phyloP scores from a whole-genome alignment of 2,888 invertebrate genomes.

The Nephrotoma flavescens region DNA sequence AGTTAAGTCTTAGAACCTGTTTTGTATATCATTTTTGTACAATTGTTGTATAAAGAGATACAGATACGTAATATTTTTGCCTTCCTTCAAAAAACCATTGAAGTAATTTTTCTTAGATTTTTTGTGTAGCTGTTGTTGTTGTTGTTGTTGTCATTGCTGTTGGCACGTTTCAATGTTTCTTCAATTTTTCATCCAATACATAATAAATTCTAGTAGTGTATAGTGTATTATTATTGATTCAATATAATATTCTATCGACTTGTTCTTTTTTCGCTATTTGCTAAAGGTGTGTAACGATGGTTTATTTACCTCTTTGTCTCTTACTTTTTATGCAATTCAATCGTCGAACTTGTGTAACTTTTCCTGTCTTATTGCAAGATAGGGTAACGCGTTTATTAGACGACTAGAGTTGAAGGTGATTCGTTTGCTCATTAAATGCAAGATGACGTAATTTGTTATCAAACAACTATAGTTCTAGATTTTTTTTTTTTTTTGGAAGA shows the following conservation, averaged over 20 bases:
- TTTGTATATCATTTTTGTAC: not conserved
- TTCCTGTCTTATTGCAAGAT: not conserved
- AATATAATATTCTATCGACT: not conserved
- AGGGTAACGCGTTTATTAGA: not conserved
- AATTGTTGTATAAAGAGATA: not conserved
- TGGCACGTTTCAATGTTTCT: not conserved
- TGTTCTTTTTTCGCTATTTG: not conserved
- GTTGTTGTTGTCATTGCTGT: not conserved
- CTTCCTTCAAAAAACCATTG: not conserved
- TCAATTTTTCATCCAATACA: not conserved
- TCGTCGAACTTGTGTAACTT: not conserved
- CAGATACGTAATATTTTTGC: not conserved
- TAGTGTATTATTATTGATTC: not conserved
- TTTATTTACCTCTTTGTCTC: not conserved
- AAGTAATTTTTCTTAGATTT: not conserved
- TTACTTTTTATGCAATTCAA: not conserved
- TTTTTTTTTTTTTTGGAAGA: not conserved
- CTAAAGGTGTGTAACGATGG: not conserved
- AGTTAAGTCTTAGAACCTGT: not conserved
- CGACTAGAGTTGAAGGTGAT: not conserved
- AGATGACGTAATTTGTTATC: not conserved
- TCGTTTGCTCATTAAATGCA: not conserved
- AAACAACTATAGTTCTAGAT: not conserved
- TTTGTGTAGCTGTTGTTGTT: too few species aligned
- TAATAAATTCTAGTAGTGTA: not conserved